Conservation (phyloP, 2,797 vertebrate genomes). For the Clarias laeviceps region DNA sequence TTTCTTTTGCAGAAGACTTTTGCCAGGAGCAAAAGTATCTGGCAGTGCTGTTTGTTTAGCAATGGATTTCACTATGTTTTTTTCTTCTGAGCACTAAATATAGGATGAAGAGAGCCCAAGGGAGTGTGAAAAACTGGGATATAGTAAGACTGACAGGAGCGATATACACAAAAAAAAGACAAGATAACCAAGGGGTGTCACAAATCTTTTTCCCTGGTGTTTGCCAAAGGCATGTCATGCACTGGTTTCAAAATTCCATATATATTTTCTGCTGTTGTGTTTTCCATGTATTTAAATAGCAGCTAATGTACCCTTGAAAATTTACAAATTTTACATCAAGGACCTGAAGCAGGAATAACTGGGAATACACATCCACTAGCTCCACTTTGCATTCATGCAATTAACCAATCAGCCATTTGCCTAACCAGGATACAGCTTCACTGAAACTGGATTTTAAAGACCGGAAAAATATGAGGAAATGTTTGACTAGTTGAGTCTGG, state of each 20-base stretch:
- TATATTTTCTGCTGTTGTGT: background rate
- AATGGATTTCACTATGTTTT: constrained; percentile 18
- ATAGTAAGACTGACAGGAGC: background rate
- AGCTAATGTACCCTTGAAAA: background rate
- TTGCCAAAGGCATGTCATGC: background rate
- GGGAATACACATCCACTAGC: background rate
- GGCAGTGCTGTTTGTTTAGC: background rate
- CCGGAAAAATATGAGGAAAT: background rate
- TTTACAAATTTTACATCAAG: background rate
- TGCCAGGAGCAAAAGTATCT: background rate
- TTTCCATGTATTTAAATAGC: background rate
- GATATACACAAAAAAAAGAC: background rate
- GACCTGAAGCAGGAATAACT: background rate
- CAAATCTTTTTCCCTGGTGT: background rate
- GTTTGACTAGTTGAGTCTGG: background rate
- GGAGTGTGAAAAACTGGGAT: background rate
- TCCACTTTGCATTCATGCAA: background rate
- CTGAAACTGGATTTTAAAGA: background rate
- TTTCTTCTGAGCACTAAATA: constrained; percentile 1
- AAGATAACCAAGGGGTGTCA: background rate
- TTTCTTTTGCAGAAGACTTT: background rate
- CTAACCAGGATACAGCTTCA: background rate
- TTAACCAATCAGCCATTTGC: background rate
- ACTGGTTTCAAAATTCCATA: background rate
- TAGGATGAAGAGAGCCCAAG: constrained; percentile 4